Conservation (phyloP, 2,888 invertebrate species). For the Tuberolachnus salignus region DNA sequence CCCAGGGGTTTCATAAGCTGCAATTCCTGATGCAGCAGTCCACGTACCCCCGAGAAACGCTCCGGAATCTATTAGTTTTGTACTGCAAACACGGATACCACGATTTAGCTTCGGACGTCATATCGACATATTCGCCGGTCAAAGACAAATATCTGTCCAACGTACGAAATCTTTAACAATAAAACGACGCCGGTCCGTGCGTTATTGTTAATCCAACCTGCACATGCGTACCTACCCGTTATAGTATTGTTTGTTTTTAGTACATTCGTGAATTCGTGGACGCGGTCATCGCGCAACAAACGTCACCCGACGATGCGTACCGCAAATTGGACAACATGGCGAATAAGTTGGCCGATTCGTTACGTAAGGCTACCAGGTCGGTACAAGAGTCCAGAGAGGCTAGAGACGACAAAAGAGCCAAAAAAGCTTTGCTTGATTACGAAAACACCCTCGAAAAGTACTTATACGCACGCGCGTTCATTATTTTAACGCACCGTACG, state of each 20-base stretch:
- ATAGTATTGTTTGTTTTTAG: slow-evolving; percentile 63
- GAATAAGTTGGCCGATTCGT: slow-evolving; percentile 84
- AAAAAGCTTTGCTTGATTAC: slow-evolving; percentile 88
- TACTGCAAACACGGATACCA: slow-evolving; percentile 98
- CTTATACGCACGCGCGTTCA: not conserved
- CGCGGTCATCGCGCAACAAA: slow-evolving; percentile 95
- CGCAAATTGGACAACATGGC: slow-evolving; percentile 94
- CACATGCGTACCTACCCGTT: not conserved
- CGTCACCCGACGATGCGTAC: slow-evolving; percentile 94
- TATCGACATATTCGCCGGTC: slow-evolving; percentile 95
- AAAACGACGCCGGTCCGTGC: not conserved
- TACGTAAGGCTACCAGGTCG: slow-evolving; percentile 90
- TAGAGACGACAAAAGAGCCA: slow-evolving; percentile 82
- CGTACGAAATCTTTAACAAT: slow-evolving; percentile 64
- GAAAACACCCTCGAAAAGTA: slow-evolving; percentile 83
- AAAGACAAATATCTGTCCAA: slow-evolving; percentile 94
- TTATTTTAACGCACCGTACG: not conserved
- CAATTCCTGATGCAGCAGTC: slow-evolving; percentile 94
- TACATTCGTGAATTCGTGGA: slow-evolving; percentile 95
- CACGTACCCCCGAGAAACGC: slow-evolving; percentile 96
- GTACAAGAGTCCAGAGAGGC: slow-evolving; percentile 90
- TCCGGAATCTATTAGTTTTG: slow-evolving; percentile 89
- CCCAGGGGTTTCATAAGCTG: slow-evolving; percentile 92
- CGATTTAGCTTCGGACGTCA: slow-evolving; percentile 95
- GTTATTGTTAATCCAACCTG: no score